Conservation (phyloP, 1,140 invertebrate species). For the Metopolophium dirhodum region DNA sequence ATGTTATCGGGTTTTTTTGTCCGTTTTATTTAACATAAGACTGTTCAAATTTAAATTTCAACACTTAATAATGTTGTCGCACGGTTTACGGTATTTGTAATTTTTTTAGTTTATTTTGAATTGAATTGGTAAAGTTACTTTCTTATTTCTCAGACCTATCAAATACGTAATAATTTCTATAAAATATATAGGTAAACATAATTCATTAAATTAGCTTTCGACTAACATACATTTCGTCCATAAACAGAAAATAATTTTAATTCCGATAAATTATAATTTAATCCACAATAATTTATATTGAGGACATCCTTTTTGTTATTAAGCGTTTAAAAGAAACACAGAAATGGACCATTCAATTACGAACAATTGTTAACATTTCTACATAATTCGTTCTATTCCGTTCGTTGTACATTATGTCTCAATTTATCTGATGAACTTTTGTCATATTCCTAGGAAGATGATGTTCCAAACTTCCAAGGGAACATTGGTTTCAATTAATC, state of each 20-base stretch:
- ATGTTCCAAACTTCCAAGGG: neutral
- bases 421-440: neutral
- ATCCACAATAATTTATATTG: conserved; percentile 32
- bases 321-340: conserved; percentile 37
- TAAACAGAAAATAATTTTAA: neutral
- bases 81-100: neutral
- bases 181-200: neutral
- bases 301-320: conserved; percentile 36
- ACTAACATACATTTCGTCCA: neutral
- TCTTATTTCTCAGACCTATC: neutral
- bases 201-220: neutral
- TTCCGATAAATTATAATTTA: conserved; percentile 33
- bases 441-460: neutral
- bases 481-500: neutral
- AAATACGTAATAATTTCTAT: neutral
- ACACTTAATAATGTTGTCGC: neutral
- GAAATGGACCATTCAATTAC: conserved; percentile 30
- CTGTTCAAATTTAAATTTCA: neutral
- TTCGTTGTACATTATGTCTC: neutral
- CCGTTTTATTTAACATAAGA: neutral
- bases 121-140: neutral
- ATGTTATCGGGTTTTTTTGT: neutral
- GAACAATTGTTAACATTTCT: conserved; percentile 20
- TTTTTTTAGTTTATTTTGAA: neutral
- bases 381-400: conserved; percentile 22